phyloP scores from a whole-genome alignment of 2,888 invertebrate species.

The Andrena bicolor region DNA sequence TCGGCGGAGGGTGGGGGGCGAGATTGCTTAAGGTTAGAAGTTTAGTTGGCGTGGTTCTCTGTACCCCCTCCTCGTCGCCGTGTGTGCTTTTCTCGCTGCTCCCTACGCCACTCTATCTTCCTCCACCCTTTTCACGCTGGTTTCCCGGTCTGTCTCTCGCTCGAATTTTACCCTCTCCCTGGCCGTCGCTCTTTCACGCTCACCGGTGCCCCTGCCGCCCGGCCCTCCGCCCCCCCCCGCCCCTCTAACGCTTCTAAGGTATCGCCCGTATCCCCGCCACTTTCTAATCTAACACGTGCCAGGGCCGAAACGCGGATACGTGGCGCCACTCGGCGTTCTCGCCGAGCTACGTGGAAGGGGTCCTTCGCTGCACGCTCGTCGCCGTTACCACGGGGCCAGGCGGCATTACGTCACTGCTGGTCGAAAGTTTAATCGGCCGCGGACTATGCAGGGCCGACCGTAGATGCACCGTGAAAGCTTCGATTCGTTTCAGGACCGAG shows the following conservation, averaged over 20 bases:
- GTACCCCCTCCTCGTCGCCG: constrained; percentile 84
- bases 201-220: constrained; percentile 42
- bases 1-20: constrained; percentile 76
- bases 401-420: constrained; percentile 59
- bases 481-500: not conserved
- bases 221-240: not conserved
- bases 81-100: constrained; percentile 55
- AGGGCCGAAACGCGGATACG: constrained; percentile 70
- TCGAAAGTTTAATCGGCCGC: constrained; percentile 54
- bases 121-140: constrained; percentile 82
- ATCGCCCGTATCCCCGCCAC: constrained; percentile 61
- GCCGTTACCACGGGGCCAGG: constrained; percentile 39
- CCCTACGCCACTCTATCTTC: constrained; percentile 64
- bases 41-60: constrained; percentile 81
- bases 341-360: constrained; percentile 35
- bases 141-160: constrained; percentile 73
- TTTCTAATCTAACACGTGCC: constrained; percentile 76
- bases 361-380: constrained; percentile 43
- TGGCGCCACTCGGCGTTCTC: constrained; percentile 63
- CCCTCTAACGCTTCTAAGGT: constrained; percentile 74
- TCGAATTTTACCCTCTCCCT: constrained; percentile 81
- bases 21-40: constrained; percentile 82
- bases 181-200: constrained; percentile 85
- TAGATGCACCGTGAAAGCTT: constrained; percentile 24
- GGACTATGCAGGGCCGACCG: constrained; percentile 20